These are phyloP conservation scores for Atta colombica DNA, from an alignment of 1,140 invertebrate species.

Conservation along the genomic window DNA sequence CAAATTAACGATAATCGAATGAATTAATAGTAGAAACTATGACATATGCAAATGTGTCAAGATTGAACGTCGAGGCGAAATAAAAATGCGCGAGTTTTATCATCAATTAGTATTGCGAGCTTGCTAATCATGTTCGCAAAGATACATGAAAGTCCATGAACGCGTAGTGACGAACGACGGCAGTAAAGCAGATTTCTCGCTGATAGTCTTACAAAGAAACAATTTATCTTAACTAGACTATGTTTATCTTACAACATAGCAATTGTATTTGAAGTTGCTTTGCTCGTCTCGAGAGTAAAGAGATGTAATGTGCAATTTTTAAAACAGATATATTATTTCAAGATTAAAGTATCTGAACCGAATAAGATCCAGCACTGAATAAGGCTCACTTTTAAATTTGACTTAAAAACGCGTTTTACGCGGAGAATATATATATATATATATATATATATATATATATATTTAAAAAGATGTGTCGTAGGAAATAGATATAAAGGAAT, in stretches of 20 bases:
- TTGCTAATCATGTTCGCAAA: conserved; percentile 46
- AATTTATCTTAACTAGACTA: conserved; percentile 15
- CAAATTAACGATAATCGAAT: background rate
- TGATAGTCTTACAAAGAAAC: conserved; percentile 36
- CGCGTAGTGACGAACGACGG: background rate
- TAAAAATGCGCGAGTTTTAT: conserved; percentile 64
- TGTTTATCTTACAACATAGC: conserved; percentile 2
- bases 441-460: no score
- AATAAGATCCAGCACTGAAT: no score
- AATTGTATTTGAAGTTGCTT: background rate
- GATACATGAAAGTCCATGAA: conserved; percentile 18
- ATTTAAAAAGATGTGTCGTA: no score
- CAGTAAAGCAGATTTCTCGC: conserved; percentile 9
- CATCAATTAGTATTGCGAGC: conserved; percentile 54
- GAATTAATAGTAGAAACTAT: background rate
- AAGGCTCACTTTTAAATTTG: no score
- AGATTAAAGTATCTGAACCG: no score
- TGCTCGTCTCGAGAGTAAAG: background rate
- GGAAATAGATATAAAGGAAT: no score
- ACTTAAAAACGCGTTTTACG: no score
- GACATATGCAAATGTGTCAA: conserved; percentile 28
- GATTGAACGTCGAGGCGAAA: conserved; percentile 43
- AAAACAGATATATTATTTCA: background rate
- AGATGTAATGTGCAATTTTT: background rate
- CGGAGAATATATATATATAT: no score